These are phyloP conservation scores for Acanthis flammea DNA, from an alignment of 2,797 vertebrate species.

Conservation along the genomic window DNA sequence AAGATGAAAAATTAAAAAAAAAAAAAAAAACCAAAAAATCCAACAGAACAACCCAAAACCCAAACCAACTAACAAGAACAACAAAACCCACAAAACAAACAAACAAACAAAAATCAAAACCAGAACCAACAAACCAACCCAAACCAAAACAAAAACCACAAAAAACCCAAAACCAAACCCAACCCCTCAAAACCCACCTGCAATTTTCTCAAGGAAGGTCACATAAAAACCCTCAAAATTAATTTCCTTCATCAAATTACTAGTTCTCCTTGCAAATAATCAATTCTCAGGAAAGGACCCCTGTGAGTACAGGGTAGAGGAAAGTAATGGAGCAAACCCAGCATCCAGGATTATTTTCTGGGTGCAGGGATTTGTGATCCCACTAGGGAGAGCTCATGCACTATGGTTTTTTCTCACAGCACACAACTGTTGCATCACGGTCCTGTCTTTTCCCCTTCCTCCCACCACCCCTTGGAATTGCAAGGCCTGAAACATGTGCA, in stretches of 20 bases:
- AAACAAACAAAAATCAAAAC: background rate
- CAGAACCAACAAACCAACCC: too few relatives aligned
- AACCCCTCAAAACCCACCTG: fast-evolving
- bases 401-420: background rate
- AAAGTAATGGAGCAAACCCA: background rate
- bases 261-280: background rate
- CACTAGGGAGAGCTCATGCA: conserved; percentile 40
- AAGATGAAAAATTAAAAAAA: background rate
- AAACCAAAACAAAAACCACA: background rate
- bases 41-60: background rate
- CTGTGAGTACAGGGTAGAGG: too few relatives aligned
- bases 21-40: too few relatives aligned
- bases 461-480: background rate
- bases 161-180: background rate
- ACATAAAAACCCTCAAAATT: background rate
- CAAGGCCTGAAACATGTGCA: background rate
- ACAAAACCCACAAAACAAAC: too few relatives aligned
- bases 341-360: background rate
- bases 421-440: background rate
- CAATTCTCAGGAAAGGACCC: background rate
- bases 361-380: background rate
- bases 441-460: background rate
- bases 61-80: background rate
- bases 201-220: background rate
- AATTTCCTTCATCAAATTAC: background rate